Percentiles rank a stretch among this genome's conserved stretches.
Evolutionary conservation across 2,797 vertebrate species (phyloP).

Genomic region (Channallabes apus): DNA sequence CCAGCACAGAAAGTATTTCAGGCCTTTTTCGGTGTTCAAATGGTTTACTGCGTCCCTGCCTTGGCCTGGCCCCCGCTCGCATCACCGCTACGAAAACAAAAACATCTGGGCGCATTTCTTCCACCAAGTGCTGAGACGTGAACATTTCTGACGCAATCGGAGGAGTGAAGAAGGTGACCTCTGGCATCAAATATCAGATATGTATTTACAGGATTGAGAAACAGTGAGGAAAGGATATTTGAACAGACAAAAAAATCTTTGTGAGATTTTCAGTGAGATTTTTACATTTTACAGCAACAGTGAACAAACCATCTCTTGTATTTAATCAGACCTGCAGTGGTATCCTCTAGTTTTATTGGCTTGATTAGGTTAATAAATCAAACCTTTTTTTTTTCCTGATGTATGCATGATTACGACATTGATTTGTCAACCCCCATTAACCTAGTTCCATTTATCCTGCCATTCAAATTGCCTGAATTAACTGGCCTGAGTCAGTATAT

Average conservation of each 20-base stretch:
- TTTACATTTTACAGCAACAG: background rate
- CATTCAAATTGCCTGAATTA: constrained; percentile 24
- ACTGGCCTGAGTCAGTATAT: constrained; percentile 20
- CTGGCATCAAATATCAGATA: constrained; percentile 46
- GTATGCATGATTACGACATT: constrained; percentile 8
- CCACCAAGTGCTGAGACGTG: constrained; percentile 53
- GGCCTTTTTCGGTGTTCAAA: constrained; percentile 76
- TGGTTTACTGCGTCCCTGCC: constrained; percentile 35
- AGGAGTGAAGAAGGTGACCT: constrained; percentile 59
- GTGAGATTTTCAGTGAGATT: background rate
- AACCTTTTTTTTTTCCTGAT: background rate
- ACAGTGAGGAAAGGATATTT: background rate
- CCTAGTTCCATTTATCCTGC: background rate
- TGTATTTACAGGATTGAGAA: constrained; percentile 51
- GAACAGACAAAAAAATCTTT: background rate
- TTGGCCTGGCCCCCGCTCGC: constrained; percentile 25
- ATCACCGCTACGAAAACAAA: constrained; percentile 57
- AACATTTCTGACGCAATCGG: constrained; percentile 66
- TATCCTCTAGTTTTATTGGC: background rate
- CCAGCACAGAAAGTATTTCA: background rate
- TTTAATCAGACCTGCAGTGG: background rate
- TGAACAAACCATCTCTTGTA: background rate
- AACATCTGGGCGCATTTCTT: constrained; percentile 68
- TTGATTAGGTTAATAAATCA: background rate
- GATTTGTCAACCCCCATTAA: constrained; percentile 26